These are phyloP conservation scores for Glossophaga mutica DNA, from an alignment of 2,797 vertebrate species.

Conservation along the genomic window DNA sequence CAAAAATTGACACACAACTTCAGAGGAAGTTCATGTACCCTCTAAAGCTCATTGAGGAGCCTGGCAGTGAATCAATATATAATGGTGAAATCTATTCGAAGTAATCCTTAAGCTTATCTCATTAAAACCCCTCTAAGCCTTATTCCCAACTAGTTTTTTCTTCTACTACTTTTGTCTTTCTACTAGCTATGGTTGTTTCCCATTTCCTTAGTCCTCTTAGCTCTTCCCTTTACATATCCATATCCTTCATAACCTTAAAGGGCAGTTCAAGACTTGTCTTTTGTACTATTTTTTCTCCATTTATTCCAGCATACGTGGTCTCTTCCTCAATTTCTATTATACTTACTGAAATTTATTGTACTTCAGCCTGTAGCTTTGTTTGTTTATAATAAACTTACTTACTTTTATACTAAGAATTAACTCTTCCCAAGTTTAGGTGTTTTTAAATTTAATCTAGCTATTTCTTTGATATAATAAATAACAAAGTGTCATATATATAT, in stretches of 20 bases:
- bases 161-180: background rate
- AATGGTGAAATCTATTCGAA: background rate
- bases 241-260: background rate
- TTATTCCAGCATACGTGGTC: background rate
- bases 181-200: background rate
- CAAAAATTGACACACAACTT: background rate
- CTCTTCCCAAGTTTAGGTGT: background rate
- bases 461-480: background rate
- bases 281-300: background rate
- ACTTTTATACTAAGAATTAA: background rate
- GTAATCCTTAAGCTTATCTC: background rate
- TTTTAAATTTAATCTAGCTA: background rate
- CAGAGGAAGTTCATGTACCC: background rate
- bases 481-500: background rate
- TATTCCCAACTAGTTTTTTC: background rate
- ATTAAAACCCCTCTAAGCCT: background rate
- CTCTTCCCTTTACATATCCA: background rate
- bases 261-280: background rate
- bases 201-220: background rate
- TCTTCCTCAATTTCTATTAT: background rate
- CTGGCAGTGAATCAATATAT: background rate
- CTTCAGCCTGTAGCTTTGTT: background rate
- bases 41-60: background rate
- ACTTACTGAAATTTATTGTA: background rate
- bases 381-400: background rate